These are phyloP conservation scores for Sebastes umbrosus DNA, from an alignment of 2,797 vertebrate genomes.

Conservation along the genomic window DNA sequence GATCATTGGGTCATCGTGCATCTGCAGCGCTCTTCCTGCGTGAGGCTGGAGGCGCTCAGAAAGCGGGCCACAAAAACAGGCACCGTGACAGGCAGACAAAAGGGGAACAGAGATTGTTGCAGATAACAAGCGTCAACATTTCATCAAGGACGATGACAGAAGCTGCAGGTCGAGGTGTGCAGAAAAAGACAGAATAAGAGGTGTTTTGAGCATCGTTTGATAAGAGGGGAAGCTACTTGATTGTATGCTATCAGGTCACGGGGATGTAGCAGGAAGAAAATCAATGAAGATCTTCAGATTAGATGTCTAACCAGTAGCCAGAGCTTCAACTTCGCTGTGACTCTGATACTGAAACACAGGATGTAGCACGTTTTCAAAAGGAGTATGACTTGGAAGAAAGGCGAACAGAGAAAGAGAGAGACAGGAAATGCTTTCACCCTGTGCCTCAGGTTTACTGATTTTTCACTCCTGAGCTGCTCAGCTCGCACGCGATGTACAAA, in stretches of 20 bases:
- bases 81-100: slow-evolving; percentile 21
- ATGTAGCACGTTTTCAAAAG: slow-evolving; percentile 7
- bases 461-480: background rate
- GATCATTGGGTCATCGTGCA: slow-evolving; percentile 76
- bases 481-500: rapidly evolving
- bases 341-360: slow-evolving; percentile 1
- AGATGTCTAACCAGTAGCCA: background rate
- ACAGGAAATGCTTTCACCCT: background rate
- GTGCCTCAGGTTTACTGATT: background rate
- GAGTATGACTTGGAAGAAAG: background rate
- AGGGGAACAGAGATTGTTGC: slow-evolving; percentile 18
- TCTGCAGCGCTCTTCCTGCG: slow-evolving; percentile 77
- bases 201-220: slow-evolving; percentile 36
- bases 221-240: slow-evolving; percentile 40
- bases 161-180: slow-evolving; percentile 19
- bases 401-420: background rate
- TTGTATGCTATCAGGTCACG: slow-evolving; percentile 37
- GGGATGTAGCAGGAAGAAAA: slow-evolving; percentile 35
- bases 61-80: slow-evolving; percentile 42
- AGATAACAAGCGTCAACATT: slow-evolving; percentile 27
- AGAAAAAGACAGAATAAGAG: slow-evolving; percentile 19
- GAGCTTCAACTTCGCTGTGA: background rate
- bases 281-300: slow-evolving; percentile 23
- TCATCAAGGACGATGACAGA: slow-evolving; percentile 39
- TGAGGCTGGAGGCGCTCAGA: slow-evolving; percentile 15